phyloP scores from a whole-genome alignment of 1,140 invertebrate species.

The Trypoxylus dichotomus region DNA sequence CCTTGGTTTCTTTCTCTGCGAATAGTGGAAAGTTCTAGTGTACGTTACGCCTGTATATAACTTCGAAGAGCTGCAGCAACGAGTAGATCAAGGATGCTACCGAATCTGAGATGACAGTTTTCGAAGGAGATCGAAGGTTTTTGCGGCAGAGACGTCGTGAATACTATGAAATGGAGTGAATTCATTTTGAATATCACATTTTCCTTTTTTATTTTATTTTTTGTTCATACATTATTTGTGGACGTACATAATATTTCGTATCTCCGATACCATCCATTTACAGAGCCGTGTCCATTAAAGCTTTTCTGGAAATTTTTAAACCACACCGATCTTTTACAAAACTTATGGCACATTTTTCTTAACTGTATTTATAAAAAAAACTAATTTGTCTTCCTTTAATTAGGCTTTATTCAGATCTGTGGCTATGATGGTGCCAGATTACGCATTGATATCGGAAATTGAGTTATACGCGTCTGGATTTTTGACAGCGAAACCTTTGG shows the following conservation, averaged over 20 bases:
- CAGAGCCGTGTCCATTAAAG: too few species aligned
- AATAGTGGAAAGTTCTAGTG: background rate
- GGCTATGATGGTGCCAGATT: conserved; percentile 98
- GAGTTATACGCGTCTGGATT: conserved; percentile 94
- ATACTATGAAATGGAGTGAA: background rate
- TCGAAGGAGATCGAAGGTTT: too few species aligned
- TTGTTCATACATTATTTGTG: too few species aligned
- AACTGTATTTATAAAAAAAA: background rate
- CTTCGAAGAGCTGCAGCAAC: background rate
- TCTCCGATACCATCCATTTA: too few species aligned
- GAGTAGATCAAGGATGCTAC: background rate
- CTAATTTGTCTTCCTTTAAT: background rate
- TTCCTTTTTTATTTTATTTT: too few species aligned
- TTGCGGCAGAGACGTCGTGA: background rate
- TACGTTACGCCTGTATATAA: background rate
- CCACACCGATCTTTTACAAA: too few species aligned
- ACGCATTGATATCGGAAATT: conserved; percentile 92
- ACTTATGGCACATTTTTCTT: too few species aligned
- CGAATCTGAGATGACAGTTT: background rate
- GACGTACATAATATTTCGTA: too few species aligned
- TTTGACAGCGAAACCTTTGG: conserved; percentile 81
- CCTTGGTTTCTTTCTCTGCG: background rate
- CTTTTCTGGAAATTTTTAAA: too few species aligned
- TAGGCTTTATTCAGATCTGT: conserved; percentile 91
- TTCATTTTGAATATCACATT: background rate